Percentiles rank a stretch among this genome's conserved stretches.
phyloP scores from a whole-genome alignment of 2,113 vertebrate genomes.

The Neomonachus schauinslandi region DNA sequence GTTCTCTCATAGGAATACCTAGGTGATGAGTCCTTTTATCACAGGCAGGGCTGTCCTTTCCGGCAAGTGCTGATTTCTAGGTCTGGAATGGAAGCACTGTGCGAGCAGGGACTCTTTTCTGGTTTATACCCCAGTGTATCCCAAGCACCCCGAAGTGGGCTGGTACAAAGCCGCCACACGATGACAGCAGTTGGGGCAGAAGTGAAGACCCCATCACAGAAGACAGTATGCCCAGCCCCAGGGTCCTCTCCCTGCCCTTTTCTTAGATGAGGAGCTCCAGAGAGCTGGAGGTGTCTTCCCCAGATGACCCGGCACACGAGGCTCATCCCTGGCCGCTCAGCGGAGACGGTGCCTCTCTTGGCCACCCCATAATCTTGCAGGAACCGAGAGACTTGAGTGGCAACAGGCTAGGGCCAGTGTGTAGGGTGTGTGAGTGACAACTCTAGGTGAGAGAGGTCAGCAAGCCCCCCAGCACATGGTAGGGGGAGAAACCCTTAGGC shows the following conservation, averaged over 20 bases:
- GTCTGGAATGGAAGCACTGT: background rate
- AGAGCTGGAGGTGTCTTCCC: background rate
- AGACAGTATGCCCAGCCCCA: background rate
- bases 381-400: background rate
- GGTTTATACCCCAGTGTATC: too few relatives aligned
- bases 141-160: background rate
- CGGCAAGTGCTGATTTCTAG: background rate
- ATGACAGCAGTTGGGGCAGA: rapidly evolving
- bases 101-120: background rate
- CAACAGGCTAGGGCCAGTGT: rapidly evolving
- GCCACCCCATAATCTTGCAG: background rate
- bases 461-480: background rate
- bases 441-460: background rate
- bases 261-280: background rate
- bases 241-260: background rate
- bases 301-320: background rate
- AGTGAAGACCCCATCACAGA: background rate
- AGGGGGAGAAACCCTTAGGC: background rate
- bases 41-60: background rate
- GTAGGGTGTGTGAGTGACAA: background rate
- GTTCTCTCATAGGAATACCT: background rate
- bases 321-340: background rate
- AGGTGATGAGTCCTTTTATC: background rate
- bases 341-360: background rate
- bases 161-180: rapidly evolving